Evolutionary conservation across 2,113 vertebrate genomes (phyloP).

Genomic region (Oreotrochilus melanogaster): DNA sequence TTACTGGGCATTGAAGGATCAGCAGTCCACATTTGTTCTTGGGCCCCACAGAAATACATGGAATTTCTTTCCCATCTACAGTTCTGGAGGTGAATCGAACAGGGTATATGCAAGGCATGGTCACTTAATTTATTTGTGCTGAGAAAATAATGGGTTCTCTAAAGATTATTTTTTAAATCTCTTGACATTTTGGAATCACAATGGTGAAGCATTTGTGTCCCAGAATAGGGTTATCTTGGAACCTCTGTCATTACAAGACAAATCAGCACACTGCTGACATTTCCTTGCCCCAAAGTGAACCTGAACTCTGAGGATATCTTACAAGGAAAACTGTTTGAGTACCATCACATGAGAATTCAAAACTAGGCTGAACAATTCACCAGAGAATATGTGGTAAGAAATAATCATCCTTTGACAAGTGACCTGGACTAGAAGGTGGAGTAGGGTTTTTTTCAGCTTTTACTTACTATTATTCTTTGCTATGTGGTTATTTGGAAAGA

Average conservation of each 20-base stretch:
- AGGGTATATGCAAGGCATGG: neutral
- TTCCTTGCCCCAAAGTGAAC: neutral
- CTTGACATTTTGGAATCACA: neutral
- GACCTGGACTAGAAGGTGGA: neutral
- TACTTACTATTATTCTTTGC: neutral
- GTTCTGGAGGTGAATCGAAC: neutral
- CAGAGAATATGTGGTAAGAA: neutral
- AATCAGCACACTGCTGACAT: neutral
- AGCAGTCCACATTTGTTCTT: neutral
- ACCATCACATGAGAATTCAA: neutral
- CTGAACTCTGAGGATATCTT: neutral
- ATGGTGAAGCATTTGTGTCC: neutral
- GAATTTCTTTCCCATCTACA: neutral
- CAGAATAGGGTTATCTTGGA: neutral
- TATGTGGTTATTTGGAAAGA: slow-evolving; percentile 6
- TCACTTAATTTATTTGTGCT: neutral
- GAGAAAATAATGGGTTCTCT: neutral
- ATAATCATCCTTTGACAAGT: neutral
- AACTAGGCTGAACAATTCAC: neutral
- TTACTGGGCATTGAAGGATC: neutral
- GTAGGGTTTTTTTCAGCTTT: neutral
- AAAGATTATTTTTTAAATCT: neutral
- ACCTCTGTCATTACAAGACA: neutral
- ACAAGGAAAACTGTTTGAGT: neutral
- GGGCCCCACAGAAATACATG: neutral